These are phyloP conservation scores for Poecilobothrus nobilitatus DNA, from an alignment of 2,888 invertebrate species.

Conservation along the genomic window DNA sequence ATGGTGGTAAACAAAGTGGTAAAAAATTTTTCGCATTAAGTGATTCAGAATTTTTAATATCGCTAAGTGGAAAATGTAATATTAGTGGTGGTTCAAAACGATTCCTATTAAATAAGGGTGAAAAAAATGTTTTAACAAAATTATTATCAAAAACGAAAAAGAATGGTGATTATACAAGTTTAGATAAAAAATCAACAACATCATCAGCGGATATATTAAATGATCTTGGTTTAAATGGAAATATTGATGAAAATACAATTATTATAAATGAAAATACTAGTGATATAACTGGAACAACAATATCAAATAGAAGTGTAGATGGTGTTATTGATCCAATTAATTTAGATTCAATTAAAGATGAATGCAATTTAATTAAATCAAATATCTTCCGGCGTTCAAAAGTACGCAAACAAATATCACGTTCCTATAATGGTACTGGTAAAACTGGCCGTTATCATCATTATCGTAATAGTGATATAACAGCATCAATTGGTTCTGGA, in stretches of 20 bases:
- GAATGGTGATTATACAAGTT: constrained; percentile 39
- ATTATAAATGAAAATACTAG: not conserved
- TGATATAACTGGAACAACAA: not conserved
- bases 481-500: not conserved
- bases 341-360: not conserved
- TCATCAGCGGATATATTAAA: constrained; percentile 32
- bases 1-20: not conserved
- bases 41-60: constrained; percentile 41
- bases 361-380: constrained; percentile 22
- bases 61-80: constrained; percentile 29
- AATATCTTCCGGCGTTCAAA: constrained; percentile 36
- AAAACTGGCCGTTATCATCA: constrained; percentile 29
- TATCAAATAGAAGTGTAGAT: constrained; percentile 2
- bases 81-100: constrained; percentile 20
- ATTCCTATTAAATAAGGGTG: constrained; percentile 27
- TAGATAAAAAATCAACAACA: constrained; percentile 37
- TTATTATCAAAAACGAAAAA: constrained; percentile 40
- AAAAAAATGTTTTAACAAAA: constrained; percentile 38
- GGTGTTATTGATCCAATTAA: constrained; percentile 7
- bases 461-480: constrained; percentile 35
- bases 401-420: constrained; percentile 38
- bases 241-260: not conserved
- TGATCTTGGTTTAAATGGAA: not conserved
- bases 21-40: constrained; percentile 38
- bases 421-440: constrained; percentile 39